Percentiles rank a stretch among this genome's conserved stretches.
These are phyloP conservation scores for Phenganax subtilis DNA, from an alignment of 92 coral and sea anemone species.

Conservation along the genomic window DNA sequence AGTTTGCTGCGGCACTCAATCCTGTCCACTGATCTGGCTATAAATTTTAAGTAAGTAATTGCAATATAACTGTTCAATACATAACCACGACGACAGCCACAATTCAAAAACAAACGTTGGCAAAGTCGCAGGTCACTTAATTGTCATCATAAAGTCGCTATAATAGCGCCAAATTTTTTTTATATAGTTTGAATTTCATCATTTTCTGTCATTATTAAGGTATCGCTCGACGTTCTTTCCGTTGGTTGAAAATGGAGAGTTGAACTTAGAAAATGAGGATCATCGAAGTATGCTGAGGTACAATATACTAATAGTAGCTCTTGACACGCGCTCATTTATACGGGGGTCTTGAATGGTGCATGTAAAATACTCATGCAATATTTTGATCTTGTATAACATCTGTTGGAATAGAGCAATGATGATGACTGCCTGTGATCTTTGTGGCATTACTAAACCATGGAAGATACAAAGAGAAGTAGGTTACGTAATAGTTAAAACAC, in stretches of 20 bases:
- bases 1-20: slow-evolving; percentile 95
- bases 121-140: no score
- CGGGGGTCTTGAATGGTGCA: neutral
- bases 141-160: no score
- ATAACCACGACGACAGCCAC: no score
- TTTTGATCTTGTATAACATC: neutral
- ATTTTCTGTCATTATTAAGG: slow-evolving; percentile 25
- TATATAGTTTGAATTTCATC: no score
- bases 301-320: neutral
- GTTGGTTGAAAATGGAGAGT: slow-evolving; percentile 73
- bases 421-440: slow-evolving; percentile 99
- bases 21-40: slow-evolving; percentile 92
- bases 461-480: slow-evolving; percentile 80
- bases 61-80: neutral
- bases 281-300: slow-evolving; percentile 97
- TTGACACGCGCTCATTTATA: neutral
- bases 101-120: no score
- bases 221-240: slow-evolving; percentile 90
- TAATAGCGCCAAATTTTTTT: no score
- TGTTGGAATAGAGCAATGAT: slow-evolving; percentile 67
- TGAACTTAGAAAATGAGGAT: slow-evolving; percentile 66
- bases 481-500: neutral
- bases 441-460: slow-evolving; percentile 98
- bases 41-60: slow-evolving; percentile 77
- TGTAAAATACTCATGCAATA: neutral